These are phyloP conservation scores for Corythornis leucogaster DNA, from an alignment of 2,797 vertebrate genomes.

Conservation along the genomic window DNA sequence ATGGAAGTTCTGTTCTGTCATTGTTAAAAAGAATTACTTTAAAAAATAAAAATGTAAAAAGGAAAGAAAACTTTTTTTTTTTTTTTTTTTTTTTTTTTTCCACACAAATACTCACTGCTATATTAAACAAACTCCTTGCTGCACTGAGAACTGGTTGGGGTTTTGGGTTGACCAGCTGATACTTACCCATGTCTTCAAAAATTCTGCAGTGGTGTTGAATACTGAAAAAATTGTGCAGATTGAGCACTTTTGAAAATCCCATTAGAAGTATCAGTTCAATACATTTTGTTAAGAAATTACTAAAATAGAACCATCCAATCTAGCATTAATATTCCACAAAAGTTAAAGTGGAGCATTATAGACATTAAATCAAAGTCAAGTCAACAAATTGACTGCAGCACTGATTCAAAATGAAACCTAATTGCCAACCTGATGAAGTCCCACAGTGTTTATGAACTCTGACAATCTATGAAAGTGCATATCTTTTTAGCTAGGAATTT, in stretches of 20 bases:
- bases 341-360: constrained; percentile 25
- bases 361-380: constrained; percentile 54
- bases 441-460: neutral
- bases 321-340: constrained; percentile 33
- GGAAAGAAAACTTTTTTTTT: neutral
- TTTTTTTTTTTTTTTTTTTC: neutral
- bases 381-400: neutral
- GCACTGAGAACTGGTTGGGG: neutral
- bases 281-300: constrained; percentile 35
- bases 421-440: constrained; percentile 24
- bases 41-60: neutral
- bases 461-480: neutral
- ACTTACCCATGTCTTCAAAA: neutral
- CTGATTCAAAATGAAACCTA: constrained; percentile 19
- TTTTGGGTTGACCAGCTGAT: neutral
- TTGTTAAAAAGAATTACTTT: neutral
- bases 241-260: constrained; percentile 27
- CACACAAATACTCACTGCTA: neutral
- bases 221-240: constrained; percentile 17
- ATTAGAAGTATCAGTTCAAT: constrained; percentile 28
- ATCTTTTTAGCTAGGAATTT: constrained; percentile 28
- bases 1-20: neutral
- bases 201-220: neutral
- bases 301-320: constrained; percentile 22
- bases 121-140: neutral